Conservation (phyloP, 1,140 invertebrate species). For the Himalopsyche phryganea region DNA sequence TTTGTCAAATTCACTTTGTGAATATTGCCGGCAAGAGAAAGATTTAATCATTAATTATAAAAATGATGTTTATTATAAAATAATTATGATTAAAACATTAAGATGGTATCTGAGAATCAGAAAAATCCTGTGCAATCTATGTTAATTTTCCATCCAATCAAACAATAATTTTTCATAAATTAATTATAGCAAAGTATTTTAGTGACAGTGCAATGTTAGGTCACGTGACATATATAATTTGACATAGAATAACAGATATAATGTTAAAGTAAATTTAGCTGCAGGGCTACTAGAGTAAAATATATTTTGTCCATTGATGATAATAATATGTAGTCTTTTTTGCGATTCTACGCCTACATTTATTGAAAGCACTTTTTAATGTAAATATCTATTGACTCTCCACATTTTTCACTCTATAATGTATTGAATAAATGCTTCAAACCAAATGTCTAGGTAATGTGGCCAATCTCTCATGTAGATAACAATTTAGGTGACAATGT, state of each 20-base stretch:
- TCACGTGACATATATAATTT: slow-evolving; percentile 2
- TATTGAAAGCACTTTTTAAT: slow-evolving; percentile 13
- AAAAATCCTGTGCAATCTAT: slow-evolving; percentile 1
- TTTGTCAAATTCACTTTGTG: no score
- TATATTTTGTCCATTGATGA: slow-evolving; percentile 20
- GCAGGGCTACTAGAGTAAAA: background rate
- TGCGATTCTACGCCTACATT: slow-evolving; percentile 21
- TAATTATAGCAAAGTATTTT: background rate
- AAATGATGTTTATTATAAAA: background rate
- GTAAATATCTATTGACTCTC: slow-evolving; percentile 13
- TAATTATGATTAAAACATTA: background rate
- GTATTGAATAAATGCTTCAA: slow-evolving; percentile 2
- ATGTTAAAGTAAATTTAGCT: no score
- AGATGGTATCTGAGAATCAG: background rate
- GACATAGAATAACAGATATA: background rate
- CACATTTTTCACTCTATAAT: slow-evolving; percentile 2
- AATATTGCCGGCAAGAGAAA: background rate
- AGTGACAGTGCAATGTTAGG: background rate
- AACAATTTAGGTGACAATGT: background rate
- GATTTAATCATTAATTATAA: background rate
- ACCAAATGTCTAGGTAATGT: slow-evolving; percentile 2
- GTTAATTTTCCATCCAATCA: slow-evolving; percentile 33
- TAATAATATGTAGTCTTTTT: slow-evolving; percentile 11
- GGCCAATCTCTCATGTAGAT: slow-evolving; percentile 5
- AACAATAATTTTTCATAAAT: slow-evolving; percentile 31